Base-by-base conservation (phyloP, 2,797 vertebrate genomes). In the Karalla daura region DNA sequence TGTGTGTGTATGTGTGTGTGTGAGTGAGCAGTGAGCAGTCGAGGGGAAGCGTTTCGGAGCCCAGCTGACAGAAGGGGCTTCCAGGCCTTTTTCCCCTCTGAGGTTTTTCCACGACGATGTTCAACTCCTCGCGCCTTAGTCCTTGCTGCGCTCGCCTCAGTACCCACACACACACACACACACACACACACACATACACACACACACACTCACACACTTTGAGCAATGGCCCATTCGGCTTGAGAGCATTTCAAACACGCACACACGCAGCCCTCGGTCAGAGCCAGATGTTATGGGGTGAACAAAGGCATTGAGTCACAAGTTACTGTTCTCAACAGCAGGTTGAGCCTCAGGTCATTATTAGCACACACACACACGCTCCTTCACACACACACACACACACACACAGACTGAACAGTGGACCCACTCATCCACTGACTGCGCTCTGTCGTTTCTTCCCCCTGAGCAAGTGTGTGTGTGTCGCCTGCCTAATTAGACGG, bases 41-140 rank as follows among this genome's bases (percentile, higher is more conserved):
- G 53, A 91, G 88, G 70, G 91, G 90, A 91, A 92, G 84, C 55
- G 40, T 69, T 44, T 56, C 76, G 61, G 88, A 84, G 80, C 88
- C 86, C 89, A 91, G 89, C 90, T 92, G 90, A 91, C 90, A 91
- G 89, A 91, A 91, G 90, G 89, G 89, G 90, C 90, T 90, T 86
- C 86, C 76, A 85, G 89, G 80, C 81, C 84, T 84, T 67, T 80
- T 83, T 84, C 85, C 66, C 88, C 88, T 90, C 78, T 73, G 89
- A 91, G 88, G 79, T 88, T 91, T 88, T 91, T 90, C 85, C 85
- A 89, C 86, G 83, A 85, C 54, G 78, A 90, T 91, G 89, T 88
- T 91, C 81, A 86, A 72, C 83, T 91, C 87, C 88, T 90, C 84
- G 67, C 87, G 82, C 88, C 90, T 91, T 92, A 85, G 86, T 80